Evolutionary conservation across 2,888 invertebrate genomes (phyloP), one percentile per base, ranked within the genome.

Genomic region (Eupithecia pulchellata): DNA sequence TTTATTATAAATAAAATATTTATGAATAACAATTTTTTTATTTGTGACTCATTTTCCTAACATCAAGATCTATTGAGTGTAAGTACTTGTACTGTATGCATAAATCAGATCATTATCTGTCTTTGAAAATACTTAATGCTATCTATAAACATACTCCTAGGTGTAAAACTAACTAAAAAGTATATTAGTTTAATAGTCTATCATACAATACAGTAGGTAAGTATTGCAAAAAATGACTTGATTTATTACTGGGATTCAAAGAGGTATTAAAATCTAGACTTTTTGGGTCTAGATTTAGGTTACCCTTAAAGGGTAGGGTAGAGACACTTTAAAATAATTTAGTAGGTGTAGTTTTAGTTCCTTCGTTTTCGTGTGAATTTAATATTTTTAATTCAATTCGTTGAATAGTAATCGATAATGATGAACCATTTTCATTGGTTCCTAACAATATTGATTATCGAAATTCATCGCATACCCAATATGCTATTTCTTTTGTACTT

Each of bases 41-140:
- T 74, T 89, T 87, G 88, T 89, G 89, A 88, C 88, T 77, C 69
- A 57, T 68, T 68, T 57, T 55, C 63, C 74, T 76, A 76, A 75
- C 57, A 78, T 82, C 75, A 84, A 86, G 79, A 85, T 84, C 80
- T 82, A 82, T 81, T 70, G 60, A 52, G 20, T 64, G 72, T 78
- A 79, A 76, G 75, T 79, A 78, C 78, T 76, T 84, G 85, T 77
- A 30, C 27, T 84, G 85, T 77, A 30, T 14, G 6, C 83, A 86
- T 60, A 85, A 80, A 84, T 91, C 91, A 91, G 91, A 91, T 91
- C 91, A 83, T 84, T 81, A 76, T 25, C 76, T 72, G 78, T 84
- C 77, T 78, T 82, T 81, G 71, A 79, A 77, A 78, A 74, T 78
- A 77, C 57, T 70, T 34, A 61, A 67, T 65, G 75, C 70, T 78